phyloP scores from a whole-genome alignment of 1,140 invertebrate genomes.

The Chironomus striatipennis region DNA sequence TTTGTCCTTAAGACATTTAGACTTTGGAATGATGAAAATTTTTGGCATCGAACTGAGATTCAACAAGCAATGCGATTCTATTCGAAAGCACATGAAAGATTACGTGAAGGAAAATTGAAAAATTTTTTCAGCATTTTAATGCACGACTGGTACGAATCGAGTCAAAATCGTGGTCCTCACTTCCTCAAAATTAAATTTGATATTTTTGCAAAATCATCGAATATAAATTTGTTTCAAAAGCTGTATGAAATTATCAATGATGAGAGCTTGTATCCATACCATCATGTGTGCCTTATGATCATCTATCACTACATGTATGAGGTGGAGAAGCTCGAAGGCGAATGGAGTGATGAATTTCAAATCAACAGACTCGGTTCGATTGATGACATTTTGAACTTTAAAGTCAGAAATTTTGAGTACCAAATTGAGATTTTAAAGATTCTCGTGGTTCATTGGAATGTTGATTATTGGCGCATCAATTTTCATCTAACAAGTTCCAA shows the following conservation, averaged over 20 bases:
- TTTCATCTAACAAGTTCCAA: not conserved
- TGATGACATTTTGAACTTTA: not conserved
- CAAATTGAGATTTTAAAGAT: not conserved
- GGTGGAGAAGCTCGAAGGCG: not conserved
- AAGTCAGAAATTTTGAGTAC: not conserved
- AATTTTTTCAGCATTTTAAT: not conserved
- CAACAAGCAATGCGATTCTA: not conserved
- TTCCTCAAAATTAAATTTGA: not conserved
- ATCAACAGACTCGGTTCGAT: not conserved
- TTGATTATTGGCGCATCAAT: not conserved
- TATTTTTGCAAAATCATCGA: not conserved
- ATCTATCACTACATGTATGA: not conserved
- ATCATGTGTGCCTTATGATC: slow-evolving; percentile 1
- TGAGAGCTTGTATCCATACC: not conserved
- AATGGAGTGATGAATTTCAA: not conserved
- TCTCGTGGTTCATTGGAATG: not conserved
- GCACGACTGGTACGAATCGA: not conserved
- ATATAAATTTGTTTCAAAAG: not conserved
- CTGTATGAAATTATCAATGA: not conserved
- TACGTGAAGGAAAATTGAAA: not conserved
- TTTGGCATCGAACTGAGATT: not conserved
- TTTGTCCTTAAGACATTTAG: not conserved
- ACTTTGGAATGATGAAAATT: not conserved
- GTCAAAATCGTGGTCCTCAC: not conserved
- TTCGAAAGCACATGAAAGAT: not conserved